Percentiles rank a stretch among this genome's conserved stretches.
phyloP scores from a whole-genome alignment of 2,113 vertebrate species.

The Brachypodius melanocephalos region DNA sequence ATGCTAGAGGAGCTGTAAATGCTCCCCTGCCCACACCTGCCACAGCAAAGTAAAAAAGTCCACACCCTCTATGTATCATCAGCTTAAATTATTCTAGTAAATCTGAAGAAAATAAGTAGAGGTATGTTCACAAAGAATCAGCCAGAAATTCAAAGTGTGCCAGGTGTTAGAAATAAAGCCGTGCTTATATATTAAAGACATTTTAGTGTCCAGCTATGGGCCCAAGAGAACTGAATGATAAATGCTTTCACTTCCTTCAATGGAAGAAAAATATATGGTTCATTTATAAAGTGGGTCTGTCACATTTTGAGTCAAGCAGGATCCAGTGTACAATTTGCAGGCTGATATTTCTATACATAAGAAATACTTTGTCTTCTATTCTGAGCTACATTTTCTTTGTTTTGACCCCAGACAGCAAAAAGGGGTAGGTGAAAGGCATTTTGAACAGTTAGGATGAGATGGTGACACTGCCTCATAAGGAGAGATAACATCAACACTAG shows the following conservation, averaged over 20 bases:
- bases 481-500: not conserved
- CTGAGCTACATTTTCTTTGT: not conserved
- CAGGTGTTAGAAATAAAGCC: not conserved
- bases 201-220: not conserved
- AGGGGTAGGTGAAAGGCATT: not conserved
- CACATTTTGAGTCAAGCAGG: not conserved
- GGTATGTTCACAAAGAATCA: not conserved
- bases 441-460: not conserved
- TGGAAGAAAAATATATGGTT: not conserved
- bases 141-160: not conserved
- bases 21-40: not conserved
- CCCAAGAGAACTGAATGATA: not conserved
- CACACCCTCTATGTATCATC: not conserved
- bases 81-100: not conserved
- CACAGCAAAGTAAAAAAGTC: not conserved
- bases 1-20: not conserved
- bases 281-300: not conserved
- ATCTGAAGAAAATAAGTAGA: not conserved
- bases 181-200: not conserved
- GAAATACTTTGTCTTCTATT: not conserved
- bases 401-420: not conserved
- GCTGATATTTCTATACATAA: not conserved
- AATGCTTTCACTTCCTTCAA: not conserved
- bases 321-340: not conserved
- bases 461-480: fast-evolving